Percentiles rank a stretch among this genome's conserved stretches.
Conservation (phyloP, 2,888 invertebrate species). For the Proisotoma minuta region DNA sequence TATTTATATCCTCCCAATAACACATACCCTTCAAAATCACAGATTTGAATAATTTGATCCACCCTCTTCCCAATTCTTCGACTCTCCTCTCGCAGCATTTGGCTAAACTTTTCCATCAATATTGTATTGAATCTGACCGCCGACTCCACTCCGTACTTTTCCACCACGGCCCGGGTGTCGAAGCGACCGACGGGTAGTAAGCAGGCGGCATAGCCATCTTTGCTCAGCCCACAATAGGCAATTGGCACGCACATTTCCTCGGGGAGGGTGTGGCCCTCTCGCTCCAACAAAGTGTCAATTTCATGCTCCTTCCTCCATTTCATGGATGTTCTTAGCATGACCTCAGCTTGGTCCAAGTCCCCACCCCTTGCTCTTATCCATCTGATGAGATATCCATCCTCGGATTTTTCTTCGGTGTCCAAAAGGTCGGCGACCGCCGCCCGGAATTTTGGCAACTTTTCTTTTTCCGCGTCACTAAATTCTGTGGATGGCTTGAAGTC, state of each 20-base stretch:
- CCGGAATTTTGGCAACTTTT: neutral
- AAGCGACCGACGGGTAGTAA: constrained; percentile 20
- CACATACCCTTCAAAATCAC: constrained; percentile 23
- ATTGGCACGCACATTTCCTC: constrained; percentile 18
- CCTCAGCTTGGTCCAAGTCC: constrained; percentile 30
- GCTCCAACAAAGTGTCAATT: constrained; percentile 20
- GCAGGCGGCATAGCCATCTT: constrained; percentile 10
- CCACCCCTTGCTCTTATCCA: constrained; percentile 38
- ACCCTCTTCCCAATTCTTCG: constrained; percentile 19
- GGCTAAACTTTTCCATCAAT: constrained; percentile 19
- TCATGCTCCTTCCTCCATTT: constrained; percentile 32
- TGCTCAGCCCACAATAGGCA: constrained; percentile 15
- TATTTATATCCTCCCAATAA: too few relatives aligned
- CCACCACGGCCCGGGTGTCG: neutral
- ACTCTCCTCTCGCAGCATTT: constrained; percentile 8
- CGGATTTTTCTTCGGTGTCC: neutral
- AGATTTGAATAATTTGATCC: constrained; percentile 14
- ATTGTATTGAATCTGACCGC: neutral
- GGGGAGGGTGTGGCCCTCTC: constrained; percentile 25
- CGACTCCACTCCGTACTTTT: neutral
- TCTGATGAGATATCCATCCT: constrained; percentile 29
- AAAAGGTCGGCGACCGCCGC: neutral
- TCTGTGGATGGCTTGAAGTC: too few relatives aligned
- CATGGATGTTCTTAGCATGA: constrained; percentile 32
- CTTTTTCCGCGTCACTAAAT: neutral